Percentiles rank a stretch among this genome's conserved stretches.
Conservation (phyloP, 2,113 vertebrate species). For the Plecturocebus donacophilus region DNA sequence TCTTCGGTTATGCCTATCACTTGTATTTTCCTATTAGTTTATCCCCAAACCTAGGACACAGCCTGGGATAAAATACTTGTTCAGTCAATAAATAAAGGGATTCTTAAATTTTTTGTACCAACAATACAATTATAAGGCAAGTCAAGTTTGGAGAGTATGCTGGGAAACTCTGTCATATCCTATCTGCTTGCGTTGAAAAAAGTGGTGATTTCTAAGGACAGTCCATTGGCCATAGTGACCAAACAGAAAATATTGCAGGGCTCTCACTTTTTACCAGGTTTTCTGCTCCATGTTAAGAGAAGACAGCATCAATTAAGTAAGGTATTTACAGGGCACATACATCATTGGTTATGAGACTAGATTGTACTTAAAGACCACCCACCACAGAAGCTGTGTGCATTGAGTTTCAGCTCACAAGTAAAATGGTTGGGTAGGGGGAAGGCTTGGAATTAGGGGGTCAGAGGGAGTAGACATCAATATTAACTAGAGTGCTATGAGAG, state of each 20-base stretch:
- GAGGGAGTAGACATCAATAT: not conserved
- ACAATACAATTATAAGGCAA: not conserved
- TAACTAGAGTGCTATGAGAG: not conserved
- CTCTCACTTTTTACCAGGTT: not conserved
- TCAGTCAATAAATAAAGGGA: not conserved
- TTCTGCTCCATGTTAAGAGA: not conserved
- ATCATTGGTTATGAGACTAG: not conserved
- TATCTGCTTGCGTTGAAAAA: not conserved
- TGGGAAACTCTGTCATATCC: not conserved
- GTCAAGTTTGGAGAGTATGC: not conserved
- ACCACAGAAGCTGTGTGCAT: not conserved
- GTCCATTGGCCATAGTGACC: not conserved
- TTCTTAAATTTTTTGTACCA: not conserved
- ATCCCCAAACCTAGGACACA: not conserved
- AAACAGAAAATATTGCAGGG: not conserved
- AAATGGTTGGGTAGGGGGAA: fast-evolving
- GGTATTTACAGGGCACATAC: not conserved
- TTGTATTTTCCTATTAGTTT: not conserved
- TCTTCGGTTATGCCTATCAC: not conserved
- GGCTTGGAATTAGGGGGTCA: not conserved
- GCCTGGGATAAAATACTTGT: not conserved
- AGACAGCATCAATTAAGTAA: not conserved
- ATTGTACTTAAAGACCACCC: not conserved
- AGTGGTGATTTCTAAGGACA: not conserved
- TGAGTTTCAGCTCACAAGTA: not conserved